A percentile compares a stretch with the other conserved stretches of the same genome.
These are phyloP conservation scores for Ceratosolen fusciceps DNA, from an alignment of 1,140 invertebrate genomes.

Conservation along the genomic window DNA sequence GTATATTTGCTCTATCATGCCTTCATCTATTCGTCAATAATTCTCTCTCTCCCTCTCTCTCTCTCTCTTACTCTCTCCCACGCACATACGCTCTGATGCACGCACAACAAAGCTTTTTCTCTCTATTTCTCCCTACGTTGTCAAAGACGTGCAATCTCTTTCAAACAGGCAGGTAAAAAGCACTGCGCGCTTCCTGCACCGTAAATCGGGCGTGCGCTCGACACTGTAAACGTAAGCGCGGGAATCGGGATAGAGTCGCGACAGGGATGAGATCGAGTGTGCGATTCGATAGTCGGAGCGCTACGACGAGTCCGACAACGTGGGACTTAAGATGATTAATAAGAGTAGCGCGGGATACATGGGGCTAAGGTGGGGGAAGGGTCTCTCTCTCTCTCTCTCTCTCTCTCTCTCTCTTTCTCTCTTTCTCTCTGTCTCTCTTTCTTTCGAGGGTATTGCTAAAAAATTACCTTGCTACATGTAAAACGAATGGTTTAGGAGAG, in stretches of 20 bases:
- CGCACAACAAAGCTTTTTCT: not conserved
- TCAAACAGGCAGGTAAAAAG: not conserved
- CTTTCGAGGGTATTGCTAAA: slow-evolving; percentile 50
- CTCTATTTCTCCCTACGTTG: too few relatives aligned
- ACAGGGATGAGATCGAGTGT: too few relatives aligned
- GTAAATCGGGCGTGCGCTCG: not conserved
- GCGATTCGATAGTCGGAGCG: too few relatives aligned
- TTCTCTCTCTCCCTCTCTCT: slow-evolving; percentile 22
- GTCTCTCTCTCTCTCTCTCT: too few relatives aligned
- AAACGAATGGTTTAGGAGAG: slow-evolving; percentile 64
- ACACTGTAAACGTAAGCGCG: not conserved
- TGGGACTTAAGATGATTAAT: too few relatives aligned
- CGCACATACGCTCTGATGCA: not conserved
- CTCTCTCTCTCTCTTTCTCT: too few relatives aligned
- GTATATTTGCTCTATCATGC: not conserved
- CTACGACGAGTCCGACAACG: too few relatives aligned
- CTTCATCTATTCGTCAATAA: too few relatives aligned
- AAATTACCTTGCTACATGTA: slow-evolving; percentile 74
- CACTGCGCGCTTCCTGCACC: not conserved
- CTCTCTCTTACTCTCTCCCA: not conserved
- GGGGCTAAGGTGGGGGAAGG: too few relatives aligned
- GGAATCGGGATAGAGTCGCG: too few relatives aligned
- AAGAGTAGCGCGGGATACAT: too few relatives aligned
- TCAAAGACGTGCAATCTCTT: too few relatives aligned
- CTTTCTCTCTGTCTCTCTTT: not conserved